Evolutionary conservation across 2,888 invertebrate genomes (phyloP).

Genomic region (Andrena bucephala): DNA sequence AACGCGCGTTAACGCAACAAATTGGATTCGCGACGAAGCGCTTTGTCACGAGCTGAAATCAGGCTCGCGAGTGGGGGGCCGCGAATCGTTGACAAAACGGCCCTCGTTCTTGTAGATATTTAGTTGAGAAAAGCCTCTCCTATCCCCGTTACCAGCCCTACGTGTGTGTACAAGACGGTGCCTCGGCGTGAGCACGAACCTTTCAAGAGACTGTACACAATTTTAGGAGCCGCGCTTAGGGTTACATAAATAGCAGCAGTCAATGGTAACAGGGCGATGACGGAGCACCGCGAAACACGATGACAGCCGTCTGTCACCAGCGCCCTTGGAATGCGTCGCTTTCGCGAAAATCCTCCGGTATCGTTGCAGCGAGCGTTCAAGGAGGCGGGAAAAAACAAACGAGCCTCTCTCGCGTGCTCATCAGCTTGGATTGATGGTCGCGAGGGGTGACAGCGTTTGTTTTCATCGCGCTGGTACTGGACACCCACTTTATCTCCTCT

Average conservation of each 20-base stretch:
- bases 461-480: slow-evolving; percentile 28
- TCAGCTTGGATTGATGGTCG: slow-evolving; percentile 33
- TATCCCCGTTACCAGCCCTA: too few species aligned
- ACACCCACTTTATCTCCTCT: not conserved
- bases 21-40: slow-evolving; percentile 6
- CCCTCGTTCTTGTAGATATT: too few species aligned
- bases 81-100: too few species aligned
- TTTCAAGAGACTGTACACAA: not conserved
- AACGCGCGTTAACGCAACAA: not conserved
- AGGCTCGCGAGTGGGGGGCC: too few species aligned
- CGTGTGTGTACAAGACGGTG: not conserved
- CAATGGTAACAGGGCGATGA: not conserved
- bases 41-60: too few species aligned
- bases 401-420: slow-evolving; percentile 21
- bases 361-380: not conserved
- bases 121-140: too few species aligned
- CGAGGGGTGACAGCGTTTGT: slow-evolving; percentile 42
- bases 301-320: not conserved
- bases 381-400: slow-evolving; percentile 39
- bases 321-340: not conserved
- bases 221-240: not conserved
- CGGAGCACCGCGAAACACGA: not conserved
- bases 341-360: not conserved
- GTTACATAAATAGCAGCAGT: not conserved
- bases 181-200: not conserved